Percentiles rank a stretch among this genome's conserved stretches.
These are phyloP conservation scores for Gymnoscopelus braueri DNA, from an alignment of 2,797 vertebrate genomes.

Conservation along the genomic window DNA sequence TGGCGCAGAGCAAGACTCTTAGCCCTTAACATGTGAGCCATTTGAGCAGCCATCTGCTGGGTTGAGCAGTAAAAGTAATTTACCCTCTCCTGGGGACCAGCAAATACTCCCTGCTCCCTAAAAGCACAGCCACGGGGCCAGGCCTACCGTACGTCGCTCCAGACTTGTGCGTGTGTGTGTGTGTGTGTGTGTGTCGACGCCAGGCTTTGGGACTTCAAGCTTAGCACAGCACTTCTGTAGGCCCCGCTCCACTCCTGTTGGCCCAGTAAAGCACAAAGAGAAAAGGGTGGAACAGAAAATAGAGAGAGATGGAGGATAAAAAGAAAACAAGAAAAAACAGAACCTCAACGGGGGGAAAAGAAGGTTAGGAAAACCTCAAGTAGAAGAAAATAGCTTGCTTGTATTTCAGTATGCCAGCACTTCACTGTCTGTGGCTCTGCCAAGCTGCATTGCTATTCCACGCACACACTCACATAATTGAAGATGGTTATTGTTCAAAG, in stretches of 20 bases:
- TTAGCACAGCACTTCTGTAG: constrained; percentile 72
- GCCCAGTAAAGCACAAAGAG: constrained; percentile 69
- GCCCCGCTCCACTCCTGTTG: constrained; percentile 59
- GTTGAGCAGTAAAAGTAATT: too few species aligned
- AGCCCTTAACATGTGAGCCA: too few species aligned
- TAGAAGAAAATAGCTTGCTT: constrained; percentile 66
- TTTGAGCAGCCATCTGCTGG: too few species aligned
- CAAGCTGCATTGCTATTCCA: constrained; percentile 44
- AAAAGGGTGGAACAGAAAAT: constrained; percentile 70
- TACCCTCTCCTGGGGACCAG: background rate
- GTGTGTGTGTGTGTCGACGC: constrained; percentile 34
- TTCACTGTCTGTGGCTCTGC: constrained; percentile 38
- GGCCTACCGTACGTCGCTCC: constrained; percentile 30
- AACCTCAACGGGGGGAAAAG: constrained; percentile 65
- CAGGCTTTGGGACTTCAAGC: constrained; percentile 59
- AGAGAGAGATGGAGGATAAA: constrained; percentile 59
- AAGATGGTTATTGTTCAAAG: constrained; percentile 40
- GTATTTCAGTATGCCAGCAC: constrained; percentile 56
- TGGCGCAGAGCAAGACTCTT: too few species aligned
- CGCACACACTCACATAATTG: constrained; percentile 15
- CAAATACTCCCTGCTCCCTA: constrained; percentile 14
- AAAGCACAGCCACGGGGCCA: constrained; percentile 43
- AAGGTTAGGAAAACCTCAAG: constrained; percentile 69
- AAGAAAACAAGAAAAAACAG: constrained; percentile 24
- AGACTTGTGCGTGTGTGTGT: constrained; percentile 38